Evolutionary conservation across 2,797 vertebrate genomes (phyloP).

Genomic region (Vipera ursinii): DNA sequence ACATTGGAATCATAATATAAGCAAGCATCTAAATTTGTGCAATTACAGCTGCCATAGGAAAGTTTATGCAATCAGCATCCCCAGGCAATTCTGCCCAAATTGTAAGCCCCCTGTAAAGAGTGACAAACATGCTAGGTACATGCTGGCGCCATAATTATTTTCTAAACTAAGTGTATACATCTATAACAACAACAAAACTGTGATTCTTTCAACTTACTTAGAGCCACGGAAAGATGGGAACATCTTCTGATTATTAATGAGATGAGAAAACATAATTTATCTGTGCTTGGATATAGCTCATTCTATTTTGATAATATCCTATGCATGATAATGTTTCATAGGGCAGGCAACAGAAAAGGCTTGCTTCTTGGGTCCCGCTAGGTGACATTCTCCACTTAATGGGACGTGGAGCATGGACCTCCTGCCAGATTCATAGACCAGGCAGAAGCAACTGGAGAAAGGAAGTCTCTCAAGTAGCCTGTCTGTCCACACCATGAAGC

Average conservation of each 20-base stretch:
- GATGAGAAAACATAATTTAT: constrained; percentile 43
- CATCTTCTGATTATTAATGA: constrained; percentile 25
- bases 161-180: not conserved
- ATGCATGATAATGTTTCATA: not conserved
- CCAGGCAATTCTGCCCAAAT: not conserved
- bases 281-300: constrained; percentile 23
- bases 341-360: not conserved
- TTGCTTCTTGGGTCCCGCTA: not conserved
- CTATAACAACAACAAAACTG: constrained; percentile 9
- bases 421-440: not conserved
- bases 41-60: not conserved
- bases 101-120: not conserved
- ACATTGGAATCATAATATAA: not conserved
- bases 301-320: constrained; percentile 8
- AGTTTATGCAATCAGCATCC: not conserved
- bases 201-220: not conserved
- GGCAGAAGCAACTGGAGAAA: not conserved
- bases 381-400: not conserved
- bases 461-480: not conserved
- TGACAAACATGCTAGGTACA: not conserved
- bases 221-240: not conserved
- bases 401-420: not conserved
- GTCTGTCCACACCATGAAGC: not conserved
- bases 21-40: not conserved
- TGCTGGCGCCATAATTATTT: not conserved